Conservation (phyloP, 2,888 invertebrate genomes). For the Aromia moschata region DNA sequence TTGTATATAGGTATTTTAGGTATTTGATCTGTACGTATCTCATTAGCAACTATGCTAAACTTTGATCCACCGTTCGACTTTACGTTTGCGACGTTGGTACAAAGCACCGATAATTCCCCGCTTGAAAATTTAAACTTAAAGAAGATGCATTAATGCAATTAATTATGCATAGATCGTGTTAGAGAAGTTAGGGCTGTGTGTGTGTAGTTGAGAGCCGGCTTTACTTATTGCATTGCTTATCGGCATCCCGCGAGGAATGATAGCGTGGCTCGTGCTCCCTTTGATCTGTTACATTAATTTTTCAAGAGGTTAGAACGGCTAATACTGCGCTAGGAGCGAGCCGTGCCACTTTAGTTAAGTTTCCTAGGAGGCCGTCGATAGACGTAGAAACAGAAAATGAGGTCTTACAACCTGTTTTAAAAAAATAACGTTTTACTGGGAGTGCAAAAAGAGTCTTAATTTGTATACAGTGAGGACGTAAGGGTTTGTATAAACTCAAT, state of each 20-base stretch:
- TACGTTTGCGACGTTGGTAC: too few species aligned
- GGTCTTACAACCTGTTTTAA: too few species aligned
- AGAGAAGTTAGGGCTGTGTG: not conserved
- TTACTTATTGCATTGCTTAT: not conserved
- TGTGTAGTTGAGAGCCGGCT: not conserved
- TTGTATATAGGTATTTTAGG: too few species aligned
- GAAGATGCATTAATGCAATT: constrained; percentile 10
- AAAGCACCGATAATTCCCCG: constrained; percentile 1
- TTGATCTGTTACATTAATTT: constrained; percentile 4
- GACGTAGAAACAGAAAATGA: too few species aligned
- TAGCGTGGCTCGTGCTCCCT: constrained; percentile 3
- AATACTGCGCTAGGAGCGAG: not conserved
- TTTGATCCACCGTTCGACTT: too few species aligned
- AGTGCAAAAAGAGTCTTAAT: too few species aligned
- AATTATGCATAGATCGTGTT: constrained; percentile 11
- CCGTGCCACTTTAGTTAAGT: not conserved
- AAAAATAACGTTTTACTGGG: too few species aligned
- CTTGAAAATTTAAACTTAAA: not conserved
- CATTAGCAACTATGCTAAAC: too few species aligned
- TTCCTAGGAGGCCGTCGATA: too few species aligned
- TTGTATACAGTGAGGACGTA: too few species aligned
- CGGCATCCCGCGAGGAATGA: not conserved
- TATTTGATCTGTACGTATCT: too few species aligned
- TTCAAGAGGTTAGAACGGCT: not conserved
- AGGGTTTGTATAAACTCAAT: too few species aligned